A percentile compares a stretch with the other conserved stretches of the same genome.
Evolutionary conservation across 1,140 invertebrate species (phyloP).

Genomic region (Calliphora vicina): DNA sequence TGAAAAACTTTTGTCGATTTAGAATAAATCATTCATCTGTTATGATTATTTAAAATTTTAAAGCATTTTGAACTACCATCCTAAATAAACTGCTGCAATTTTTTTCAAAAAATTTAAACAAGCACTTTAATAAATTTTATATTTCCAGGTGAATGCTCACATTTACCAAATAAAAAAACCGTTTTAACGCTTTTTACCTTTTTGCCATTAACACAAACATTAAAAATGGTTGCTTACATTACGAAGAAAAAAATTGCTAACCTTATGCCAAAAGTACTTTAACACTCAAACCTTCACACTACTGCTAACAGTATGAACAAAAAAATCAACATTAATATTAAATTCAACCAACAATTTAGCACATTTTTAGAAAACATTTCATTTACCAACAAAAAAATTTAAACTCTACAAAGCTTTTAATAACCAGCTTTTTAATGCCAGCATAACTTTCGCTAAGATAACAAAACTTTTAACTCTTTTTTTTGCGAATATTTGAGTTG

Average conservation of each 20-base stretch:
- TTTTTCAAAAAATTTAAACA: too few relatives aligned
- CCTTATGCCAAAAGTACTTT: background rate
- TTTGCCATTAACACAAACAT: background rate
- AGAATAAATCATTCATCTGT: too few relatives aligned
- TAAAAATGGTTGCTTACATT: background rate
- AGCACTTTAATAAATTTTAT: too few relatives aligned
- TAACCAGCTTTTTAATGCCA: background rate
- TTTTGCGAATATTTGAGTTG: background rate
- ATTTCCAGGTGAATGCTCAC: background rate
- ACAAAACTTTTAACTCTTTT: background rate
- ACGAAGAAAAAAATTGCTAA: background rate
- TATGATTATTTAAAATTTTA: too few relatives aligned
- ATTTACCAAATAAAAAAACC: constrained; percentile 63
- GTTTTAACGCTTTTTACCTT: background rate
- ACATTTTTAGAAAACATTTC: background rate
- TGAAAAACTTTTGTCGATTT: too few relatives aligned
- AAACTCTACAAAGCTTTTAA: too few relatives aligned
- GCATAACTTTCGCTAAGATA: background rate
- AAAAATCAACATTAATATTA: background rate
- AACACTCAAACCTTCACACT: background rate
- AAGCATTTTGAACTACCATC: too few relatives aligned
- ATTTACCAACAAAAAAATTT: too few relatives aligned
- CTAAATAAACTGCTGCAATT: too few relatives aligned
- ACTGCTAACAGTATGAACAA: background rate
- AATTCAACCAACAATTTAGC: background rate